These are phyloP conservation scores for Coryphaenoides rupestris DNA, from an alignment of 2,113 vertebrate species.

Conservation along the genomic window DNA sequence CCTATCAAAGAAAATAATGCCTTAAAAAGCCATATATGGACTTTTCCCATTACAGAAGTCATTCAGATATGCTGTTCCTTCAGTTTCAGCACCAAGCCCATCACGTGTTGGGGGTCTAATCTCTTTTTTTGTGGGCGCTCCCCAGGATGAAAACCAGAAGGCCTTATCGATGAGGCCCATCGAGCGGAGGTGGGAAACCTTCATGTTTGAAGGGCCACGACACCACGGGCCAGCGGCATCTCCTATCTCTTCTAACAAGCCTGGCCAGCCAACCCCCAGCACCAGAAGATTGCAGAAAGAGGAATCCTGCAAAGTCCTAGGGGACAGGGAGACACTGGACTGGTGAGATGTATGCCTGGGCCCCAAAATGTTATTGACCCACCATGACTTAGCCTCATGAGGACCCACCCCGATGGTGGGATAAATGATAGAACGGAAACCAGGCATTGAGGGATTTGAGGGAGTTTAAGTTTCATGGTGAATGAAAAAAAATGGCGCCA, in stretches of 20 bases:
- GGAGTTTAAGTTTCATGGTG: too few species aligned
- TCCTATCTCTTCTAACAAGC: conserved; percentile 82
- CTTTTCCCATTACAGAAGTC: too few species aligned
- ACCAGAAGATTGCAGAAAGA: conserved; percentile 81
- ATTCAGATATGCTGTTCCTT: too few species aligned
- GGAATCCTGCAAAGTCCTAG: conserved; percentile 76
- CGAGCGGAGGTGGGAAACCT: conserved; percentile 87
- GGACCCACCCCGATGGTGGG: too few species aligned
- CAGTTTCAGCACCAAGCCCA: too few species aligned
- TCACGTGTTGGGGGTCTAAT: neutral
- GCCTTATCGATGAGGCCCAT: conserved; percentile 79
- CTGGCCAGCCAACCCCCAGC: conserved; percentile 79
- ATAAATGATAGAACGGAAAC: too few species aligned
- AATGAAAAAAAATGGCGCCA: too few species aligned
- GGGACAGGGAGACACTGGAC: conserved; percentile 65
- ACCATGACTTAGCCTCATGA: too few species aligned
- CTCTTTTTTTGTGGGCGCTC: neutral
- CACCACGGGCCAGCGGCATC: conserved; percentile 83
- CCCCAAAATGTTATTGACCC: too few species aligned
- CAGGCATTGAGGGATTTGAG: too few species aligned
- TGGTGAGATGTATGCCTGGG: conserved; percentile 68
- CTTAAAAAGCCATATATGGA: too few species aligned
- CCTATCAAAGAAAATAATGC: too few species aligned
- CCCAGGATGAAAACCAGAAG: conserved; percentile 77
- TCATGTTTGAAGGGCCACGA: conserved; percentile 92